Conservation (phyloP, 2,888 invertebrate species). For the Calliscelio sp. region DNA sequence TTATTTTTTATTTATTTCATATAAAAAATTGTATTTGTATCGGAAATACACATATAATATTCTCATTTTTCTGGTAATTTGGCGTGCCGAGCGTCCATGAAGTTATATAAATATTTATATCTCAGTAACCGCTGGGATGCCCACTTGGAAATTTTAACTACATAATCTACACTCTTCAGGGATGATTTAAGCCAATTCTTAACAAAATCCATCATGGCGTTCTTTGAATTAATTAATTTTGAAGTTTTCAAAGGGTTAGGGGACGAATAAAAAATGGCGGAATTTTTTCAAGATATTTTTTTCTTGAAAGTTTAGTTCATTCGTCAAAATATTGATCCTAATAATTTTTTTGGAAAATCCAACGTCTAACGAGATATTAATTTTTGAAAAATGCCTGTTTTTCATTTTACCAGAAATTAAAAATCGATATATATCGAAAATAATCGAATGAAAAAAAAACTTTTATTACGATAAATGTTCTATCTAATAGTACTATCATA, state of each 20-base stretch:
- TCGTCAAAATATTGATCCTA: neutral
- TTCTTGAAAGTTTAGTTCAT: neutral
- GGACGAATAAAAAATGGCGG: neutral
- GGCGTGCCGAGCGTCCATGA: too few species aligned
- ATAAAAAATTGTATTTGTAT: too few species aligned
- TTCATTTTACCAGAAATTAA: neutral
- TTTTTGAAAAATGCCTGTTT: neutral
- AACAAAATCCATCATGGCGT: neutral
- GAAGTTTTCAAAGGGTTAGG: neutral
- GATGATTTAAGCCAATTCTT: slow-evolving; percentile 1
- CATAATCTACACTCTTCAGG: neutral
- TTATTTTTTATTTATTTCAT: too few species aligned
- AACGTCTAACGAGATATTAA: neutral
- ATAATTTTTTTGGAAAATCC: too few species aligned
- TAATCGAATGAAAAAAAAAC: slow-evolving; percentile 3
- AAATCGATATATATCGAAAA: slow-evolving; percentile 3
- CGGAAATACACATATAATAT: too few species aligned
- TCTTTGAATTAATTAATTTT: too few species aligned
- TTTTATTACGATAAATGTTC: neutral
- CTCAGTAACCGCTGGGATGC: too few species aligned
- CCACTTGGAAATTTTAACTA: neutral
- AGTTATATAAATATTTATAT: too few species aligned
- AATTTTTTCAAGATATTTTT: neutral
- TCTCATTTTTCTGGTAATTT: too few species aligned
- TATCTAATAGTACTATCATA: slow-evolving; percentile 7